Conservation (phyloP, 1,140 invertebrate species). For the Lasioglossum baleicum region DNA sequence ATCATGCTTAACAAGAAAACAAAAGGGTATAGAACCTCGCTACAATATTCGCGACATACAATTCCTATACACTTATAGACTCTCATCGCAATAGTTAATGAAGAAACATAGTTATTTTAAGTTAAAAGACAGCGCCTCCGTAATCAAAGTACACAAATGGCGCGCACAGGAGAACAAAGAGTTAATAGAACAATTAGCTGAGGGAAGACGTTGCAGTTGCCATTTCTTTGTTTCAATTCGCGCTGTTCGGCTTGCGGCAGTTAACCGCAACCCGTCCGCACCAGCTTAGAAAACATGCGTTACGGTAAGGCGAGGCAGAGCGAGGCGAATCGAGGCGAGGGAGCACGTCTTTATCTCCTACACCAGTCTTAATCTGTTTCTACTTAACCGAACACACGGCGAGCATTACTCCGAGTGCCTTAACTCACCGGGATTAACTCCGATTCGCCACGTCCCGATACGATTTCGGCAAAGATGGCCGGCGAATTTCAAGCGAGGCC, state of each 20-base stretch:
- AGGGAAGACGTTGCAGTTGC: too few relatives aligned
- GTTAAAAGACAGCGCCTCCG: too few relatives aligned
- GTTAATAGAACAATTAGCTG: neutral
- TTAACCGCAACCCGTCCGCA: neutral
- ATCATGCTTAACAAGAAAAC: too few relatives aligned
- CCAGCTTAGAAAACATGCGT: neutral
- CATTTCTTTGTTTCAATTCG: too few relatives aligned
- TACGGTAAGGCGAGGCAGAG: neutral
- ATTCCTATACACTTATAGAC: too few relatives aligned
- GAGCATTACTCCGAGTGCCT: slow-evolving; percentile 1
- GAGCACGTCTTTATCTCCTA: neutral
- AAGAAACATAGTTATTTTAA: too few relatives aligned
- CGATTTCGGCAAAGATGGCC: slow-evolving; percentile 34
- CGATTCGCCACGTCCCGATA: slow-evolving; percentile 23
- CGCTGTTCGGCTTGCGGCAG: neutral
- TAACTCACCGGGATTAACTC: slow-evolving; percentile 39
- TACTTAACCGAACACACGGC: slow-evolving; percentile 12
- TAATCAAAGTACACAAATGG: too few relatives aligned
- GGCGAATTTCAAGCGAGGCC: neutral
- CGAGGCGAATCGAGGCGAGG: too few relatives aligned
- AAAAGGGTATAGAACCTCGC: too few relatives aligned
- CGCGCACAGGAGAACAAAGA: neutral
- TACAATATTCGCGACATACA: too few relatives aligned
- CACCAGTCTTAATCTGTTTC: neutral
- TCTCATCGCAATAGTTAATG: too few relatives aligned